Conservation (phyloP, 2,797 vertebrate species). For the Gambelia wislizenii region DNA sequence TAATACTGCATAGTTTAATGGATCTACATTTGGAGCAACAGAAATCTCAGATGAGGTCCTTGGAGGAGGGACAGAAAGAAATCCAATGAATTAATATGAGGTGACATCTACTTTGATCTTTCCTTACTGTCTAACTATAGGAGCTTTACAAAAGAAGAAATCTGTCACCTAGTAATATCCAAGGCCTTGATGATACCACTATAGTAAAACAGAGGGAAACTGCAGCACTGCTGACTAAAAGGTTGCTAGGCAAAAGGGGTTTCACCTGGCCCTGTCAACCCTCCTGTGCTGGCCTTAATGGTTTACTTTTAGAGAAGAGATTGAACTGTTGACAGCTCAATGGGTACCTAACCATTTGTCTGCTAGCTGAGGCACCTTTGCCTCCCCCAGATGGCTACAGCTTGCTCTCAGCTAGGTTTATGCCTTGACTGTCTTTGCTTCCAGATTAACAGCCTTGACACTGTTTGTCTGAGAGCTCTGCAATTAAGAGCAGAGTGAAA, state of each 20-base stretch:
- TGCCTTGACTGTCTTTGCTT: not conserved
- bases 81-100: not conserved
- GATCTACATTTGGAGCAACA: not conserved
- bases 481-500: slow-evolving; percentile 2
- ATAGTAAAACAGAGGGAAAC: not conserved
- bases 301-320: not conserved
- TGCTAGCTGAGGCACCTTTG: not conserved
- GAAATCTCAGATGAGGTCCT: not conserved
- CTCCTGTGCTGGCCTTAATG: not conserved
- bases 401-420: not conserved
- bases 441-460: not conserved
- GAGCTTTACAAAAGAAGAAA: not conserved
- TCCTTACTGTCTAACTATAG: not conserved
- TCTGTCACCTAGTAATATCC: not conserved
- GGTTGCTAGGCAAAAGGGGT: not conserved
- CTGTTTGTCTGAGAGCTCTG: not conserved
- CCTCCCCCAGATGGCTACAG: not conserved
- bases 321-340: not conserved
- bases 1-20: not conserved
- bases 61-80: too few species aligned
- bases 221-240: not conserved
- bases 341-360: not conserved
- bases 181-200: not conserved
- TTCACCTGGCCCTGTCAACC: not conserved
- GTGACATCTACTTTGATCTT: too few species aligned